phyloP scores from a whole-genome alignment of 1,140 invertebrate genomes.

The Cecropterus lyciades region DNA sequence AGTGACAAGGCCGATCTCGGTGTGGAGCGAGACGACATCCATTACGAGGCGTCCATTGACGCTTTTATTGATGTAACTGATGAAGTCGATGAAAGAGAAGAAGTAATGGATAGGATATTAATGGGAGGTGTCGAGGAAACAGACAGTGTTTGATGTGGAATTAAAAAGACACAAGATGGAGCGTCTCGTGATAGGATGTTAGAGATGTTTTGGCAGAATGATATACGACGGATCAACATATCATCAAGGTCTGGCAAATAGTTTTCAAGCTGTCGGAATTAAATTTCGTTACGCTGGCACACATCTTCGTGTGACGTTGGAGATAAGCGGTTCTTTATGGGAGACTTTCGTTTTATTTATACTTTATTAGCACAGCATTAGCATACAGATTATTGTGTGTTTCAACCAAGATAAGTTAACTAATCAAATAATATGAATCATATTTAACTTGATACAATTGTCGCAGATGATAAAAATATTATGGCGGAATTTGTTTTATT shows the following conservation, averaged over 20 bases:
- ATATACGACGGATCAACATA: slow-evolving; percentile 60
- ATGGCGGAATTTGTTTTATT: not conserved
- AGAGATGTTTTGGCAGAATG: slow-evolving; percentile 64
- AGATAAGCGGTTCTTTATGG: slow-evolving; percentile 27
- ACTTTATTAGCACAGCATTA: slow-evolving; percentile 20
- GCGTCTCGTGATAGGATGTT: slow-evolving; percentile 45
- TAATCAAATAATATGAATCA: slow-evolving; percentile 18
- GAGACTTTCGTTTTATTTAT: slow-evolving; percentile 25
- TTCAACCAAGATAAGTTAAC: slow-evolving; percentile 11
- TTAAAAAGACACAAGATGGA: slow-evolving; percentile 46
- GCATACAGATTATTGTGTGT: slow-evolving; percentile 5
- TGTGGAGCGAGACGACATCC: slow-evolving; percentile 37
- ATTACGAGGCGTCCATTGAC: slow-evolving; percentile 49
- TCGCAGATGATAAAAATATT: not conserved
- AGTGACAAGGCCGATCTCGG: slow-evolving; percentile 52
- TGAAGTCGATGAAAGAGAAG: slow-evolving; percentile 38
- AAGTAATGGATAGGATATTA: slow-evolving; percentile 51
- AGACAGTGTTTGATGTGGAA: slow-evolving; percentile 44
- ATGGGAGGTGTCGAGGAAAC: slow-evolving; percentile 38
- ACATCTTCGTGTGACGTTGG: slow-evolving; percentile 31
- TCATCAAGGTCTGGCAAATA: slow-evolving; percentile 61
- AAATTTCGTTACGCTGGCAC: slow-evolving; percentile 37
- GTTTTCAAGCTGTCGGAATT: slow-evolving; percentile 46
- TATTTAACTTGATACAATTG: slow-evolving; percentile 3
- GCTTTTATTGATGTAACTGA: slow-evolving; percentile 38